Evolutionary conservation across 2,113 vertebrate genomes (phyloP).

Genomic region (Eulemur macaco): DNA sequence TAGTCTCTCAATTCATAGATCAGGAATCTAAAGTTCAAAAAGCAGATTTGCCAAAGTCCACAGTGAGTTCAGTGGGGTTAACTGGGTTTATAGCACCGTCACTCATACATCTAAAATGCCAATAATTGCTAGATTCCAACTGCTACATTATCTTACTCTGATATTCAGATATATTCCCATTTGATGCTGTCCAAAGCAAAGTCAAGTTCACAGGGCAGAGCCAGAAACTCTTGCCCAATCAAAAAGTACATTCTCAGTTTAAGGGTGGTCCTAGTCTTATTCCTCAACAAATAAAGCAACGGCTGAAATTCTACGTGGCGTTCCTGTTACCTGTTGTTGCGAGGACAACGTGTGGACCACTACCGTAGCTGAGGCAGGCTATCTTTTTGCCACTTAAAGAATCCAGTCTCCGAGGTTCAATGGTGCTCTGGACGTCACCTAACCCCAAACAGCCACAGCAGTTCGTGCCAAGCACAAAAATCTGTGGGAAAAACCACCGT

Average conservation of each 20-base stretch:
- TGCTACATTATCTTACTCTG: not conserved
- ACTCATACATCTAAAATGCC: not conserved
- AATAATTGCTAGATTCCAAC: not conserved
- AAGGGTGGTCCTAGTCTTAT: not conserved
- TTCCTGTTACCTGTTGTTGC: slow-evolving; percentile 91
- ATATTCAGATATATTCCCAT: not conserved
- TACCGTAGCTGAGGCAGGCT: slow-evolving; percentile 95
- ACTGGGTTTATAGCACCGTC: not conserved
- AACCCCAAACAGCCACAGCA: slow-evolving; percentile 96
- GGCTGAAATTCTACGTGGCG: not conserved
- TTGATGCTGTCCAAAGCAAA: not conserved
- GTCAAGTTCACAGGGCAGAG: not conserved
- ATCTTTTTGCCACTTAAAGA: slow-evolving; percentile 95
- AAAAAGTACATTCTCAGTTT: not conserved
- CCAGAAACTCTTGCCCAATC: not conserved
- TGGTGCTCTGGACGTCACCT: slow-evolving; percentile 94
- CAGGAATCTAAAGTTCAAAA: slow-evolving; percentile 24
- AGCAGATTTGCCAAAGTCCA: not conserved
- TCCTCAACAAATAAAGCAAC: not conserved
- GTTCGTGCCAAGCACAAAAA: slow-evolving; percentile 97
- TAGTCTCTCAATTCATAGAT: not conserved
- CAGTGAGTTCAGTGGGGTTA: not conserved
- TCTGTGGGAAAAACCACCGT: slow-evolving; percentile 83
- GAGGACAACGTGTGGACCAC: slow-evolving; percentile 95
- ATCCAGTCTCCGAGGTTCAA: slow-evolving; percentile 94